Evolutionary conservation across 2,113 vertebrate species (phyloP).

Genomic region (Lepus europaeus): DNA sequence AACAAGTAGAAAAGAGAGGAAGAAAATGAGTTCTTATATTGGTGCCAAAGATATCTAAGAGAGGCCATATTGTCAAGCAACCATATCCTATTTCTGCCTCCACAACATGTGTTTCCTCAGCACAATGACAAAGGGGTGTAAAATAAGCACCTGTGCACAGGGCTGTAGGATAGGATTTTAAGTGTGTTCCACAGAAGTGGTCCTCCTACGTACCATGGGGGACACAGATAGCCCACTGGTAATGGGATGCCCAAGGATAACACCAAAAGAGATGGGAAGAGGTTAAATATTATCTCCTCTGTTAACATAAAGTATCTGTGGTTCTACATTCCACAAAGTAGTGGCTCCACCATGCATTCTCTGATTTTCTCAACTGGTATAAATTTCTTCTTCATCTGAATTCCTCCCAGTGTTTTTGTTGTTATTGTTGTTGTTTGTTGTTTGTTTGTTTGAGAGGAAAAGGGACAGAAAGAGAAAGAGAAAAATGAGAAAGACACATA

Average conservation of each 20-base stretch:
- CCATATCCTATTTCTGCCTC: neutral
- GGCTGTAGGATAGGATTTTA: neutral
- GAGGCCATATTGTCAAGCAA: neutral
- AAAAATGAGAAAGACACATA: too few relatives aligned
- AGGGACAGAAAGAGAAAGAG: too few relatives aligned
- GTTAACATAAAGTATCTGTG: neutral
- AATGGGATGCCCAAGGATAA: neutral
- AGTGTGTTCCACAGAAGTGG: neutral
- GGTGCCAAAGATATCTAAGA: neutral
- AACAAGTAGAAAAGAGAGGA: neutral
- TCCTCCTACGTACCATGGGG: accelerated
- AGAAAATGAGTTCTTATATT: neutral
- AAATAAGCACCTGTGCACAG: neutral
- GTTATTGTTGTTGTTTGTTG: too few relatives aligned
- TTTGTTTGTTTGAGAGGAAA: too few relatives aligned
- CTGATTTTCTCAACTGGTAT: too few relatives aligned
- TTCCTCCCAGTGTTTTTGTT: too few relatives aligned
- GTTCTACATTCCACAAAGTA: neutral
- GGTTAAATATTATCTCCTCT: neutral
- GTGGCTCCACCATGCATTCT: neutral
- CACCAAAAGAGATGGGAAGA: too few relatives aligned
- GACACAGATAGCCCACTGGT: neutral
- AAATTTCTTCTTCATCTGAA: too few relatives aligned
- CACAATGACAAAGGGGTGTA: neutral
- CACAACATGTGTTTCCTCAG: neutral